Conservation (phyloP, 1,140 invertebrate species). For the honey bee (Apis mellifera) region DNA sequence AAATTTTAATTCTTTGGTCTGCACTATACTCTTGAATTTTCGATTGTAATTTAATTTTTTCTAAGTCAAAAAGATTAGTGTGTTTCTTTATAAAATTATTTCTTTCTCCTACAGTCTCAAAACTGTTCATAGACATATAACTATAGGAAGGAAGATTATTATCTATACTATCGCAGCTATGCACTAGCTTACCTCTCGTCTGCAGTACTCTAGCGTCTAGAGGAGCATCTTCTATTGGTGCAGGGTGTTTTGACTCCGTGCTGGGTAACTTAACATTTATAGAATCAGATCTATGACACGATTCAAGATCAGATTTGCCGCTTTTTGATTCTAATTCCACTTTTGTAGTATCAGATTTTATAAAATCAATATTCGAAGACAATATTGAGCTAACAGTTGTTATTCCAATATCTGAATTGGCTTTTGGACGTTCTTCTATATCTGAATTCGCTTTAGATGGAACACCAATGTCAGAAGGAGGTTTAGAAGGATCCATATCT, state of each 20-base stretch:
- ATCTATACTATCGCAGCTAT: conserved; percentile 59
- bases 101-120: conserved; percentile 54
- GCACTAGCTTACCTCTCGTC: conserved; percentile 78
- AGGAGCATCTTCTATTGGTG: conserved; percentile 36
- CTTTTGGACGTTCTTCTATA: conserved; percentile 65
- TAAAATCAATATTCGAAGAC: neutral
- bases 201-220: conserved; percentile 70
- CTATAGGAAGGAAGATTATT: conserved; percentile 63
- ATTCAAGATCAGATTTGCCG: neutral
- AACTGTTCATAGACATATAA: conserved; percentile 64
- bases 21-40: conserved; percentile 15
- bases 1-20: neutral
- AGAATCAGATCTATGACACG: conserved; percentile 22
- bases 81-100: neutral
- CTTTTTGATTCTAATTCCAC: neutral
- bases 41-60: conserved; percentile 22
- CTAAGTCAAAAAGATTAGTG: neutral
- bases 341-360: neutral
- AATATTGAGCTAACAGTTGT: conserved; percentile 18
- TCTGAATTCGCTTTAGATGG: conserved; percentile 71
- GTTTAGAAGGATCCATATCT: conserved; percentile 76
- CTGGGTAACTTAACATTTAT: conserved; percentile 17
- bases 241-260: neutral
- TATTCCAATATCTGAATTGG: conserved; percentile 64
- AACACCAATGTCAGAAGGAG: conserved; percentile 74